Evolutionary conservation across 2,888 invertebrate genomes (phyloP).

Genomic region (Dysmachus trigonus): DNA sequence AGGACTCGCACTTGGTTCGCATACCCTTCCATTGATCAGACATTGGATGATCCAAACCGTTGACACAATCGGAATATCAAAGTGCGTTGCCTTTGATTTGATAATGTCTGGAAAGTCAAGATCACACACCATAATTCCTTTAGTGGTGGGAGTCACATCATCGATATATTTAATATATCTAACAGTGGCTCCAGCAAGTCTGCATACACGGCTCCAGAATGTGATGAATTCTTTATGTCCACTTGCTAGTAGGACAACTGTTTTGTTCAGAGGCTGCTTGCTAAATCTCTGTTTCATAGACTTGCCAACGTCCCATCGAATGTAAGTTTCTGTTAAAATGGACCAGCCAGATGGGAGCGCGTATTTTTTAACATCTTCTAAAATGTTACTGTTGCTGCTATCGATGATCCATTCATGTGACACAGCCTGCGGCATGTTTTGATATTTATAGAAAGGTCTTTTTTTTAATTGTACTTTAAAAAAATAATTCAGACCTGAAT

Average conservation of each 20-base stretch:
- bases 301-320: slow-evolving; percentile 60
- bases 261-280: slow-evolving; percentile 66
- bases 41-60: slow-evolving; percentile 77
- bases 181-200: slow-evolving; percentile 68
- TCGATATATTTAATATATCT: slow-evolving; percentile 65
- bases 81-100: slow-evolving; percentile 66
- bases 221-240: slow-evolving; percentile 68
- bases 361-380: slow-evolving; percentile 65
- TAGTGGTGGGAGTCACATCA: slow-evolving; percentile 65
- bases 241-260: slow-evolving; percentile 66
- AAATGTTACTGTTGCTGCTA: slow-evolving; percentile 66
- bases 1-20: slow-evolving; percentile 61
- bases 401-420: slow-evolving; percentile 78
- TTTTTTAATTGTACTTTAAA: not conserved
- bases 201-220: slow-evolving; percentile 72
- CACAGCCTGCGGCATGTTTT: slow-evolving; percentile 63
- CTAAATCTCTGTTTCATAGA: slow-evolving; percentile 59
- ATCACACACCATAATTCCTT: slow-evolving; percentile 70
- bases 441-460: not conserved
- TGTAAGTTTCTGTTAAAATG: slow-evolving; percentile 64
- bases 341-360: slow-evolving; percentile 73
- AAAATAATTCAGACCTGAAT: slow-evolving; percentile 62
- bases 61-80: slow-evolving; percentile 73
- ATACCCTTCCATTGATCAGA: slow-evolving; percentile 70
- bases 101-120: slow-evolving; percentile 69